Evolutionary conservation across 2,113 vertebrate genomes (phyloP), one percentile per base, ranked within the genome.

Genomic region (rat (Rattus norvegicus)): DNA sequence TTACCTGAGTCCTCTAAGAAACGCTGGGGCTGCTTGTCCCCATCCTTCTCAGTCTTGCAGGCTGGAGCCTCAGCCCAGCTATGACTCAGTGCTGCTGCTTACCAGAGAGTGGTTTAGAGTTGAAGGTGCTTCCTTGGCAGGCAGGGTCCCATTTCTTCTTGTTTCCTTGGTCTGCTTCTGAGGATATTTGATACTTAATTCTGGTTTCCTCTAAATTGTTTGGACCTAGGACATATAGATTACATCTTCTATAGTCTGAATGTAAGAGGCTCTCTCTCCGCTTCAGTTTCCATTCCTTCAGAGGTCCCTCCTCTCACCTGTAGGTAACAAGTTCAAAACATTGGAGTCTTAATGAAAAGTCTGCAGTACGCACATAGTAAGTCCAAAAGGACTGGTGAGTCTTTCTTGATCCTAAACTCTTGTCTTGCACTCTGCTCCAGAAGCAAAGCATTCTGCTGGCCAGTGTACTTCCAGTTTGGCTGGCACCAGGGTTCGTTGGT

Each of bases 151-250:
- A 30, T 92, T 95, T 69, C 36, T 93, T 93, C 67, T 86, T 95
- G 84, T 73, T 95, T 79, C 91, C 83, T 87, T 95, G 33, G 30
- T 76, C 17, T 94, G 28, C 17, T 87, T 39, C 24, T n/a, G 22
- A 92, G 61, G 36, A 11, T 84, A 49, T 95, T 93, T 95, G 67
- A 87, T 0, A 85, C 87, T 94, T 95, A 87, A n/a, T 91, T 86
- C 72, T 95, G 43, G 76, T 89, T 96, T 93, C 67, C 24, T 92
- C 19, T 75, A 69, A 92, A 59, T 79, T 54, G 93, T 22, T 2
- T 72, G 39, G 39, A 76, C 69, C 69, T 90, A 39, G 20, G 54
- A 61, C 67, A 56, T 69, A 20, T 30, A 88, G 72, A 91, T 47
- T 33, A 33, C 36, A 26, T 16, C 63, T 94, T 90, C 16, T 90